A percentile compares a stretch with the other conserved stretches of the same genome.
Conservation (phyloP, 2,797 vertebrate species). For the Oreonectes daqikongensis region DNA sequence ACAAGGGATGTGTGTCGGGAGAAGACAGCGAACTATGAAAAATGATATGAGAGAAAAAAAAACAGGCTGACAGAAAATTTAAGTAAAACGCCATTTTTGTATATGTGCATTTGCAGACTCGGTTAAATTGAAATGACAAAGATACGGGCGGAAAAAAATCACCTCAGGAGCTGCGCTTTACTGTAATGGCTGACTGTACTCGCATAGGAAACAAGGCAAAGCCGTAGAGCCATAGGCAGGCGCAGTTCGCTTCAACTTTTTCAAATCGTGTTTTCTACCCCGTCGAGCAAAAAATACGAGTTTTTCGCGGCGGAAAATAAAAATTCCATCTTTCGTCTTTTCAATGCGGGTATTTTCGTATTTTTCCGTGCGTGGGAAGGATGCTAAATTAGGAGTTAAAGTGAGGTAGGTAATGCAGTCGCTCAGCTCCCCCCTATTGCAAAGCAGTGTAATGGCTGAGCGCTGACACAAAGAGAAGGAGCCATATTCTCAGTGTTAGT, state of each 20-base stretch:
- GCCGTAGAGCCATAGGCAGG: slow-evolving; percentile 79
- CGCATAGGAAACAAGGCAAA: slow-evolving; percentile 89
- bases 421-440: slow-evolving; percentile 78
- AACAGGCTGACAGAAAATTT: slow-evolving; percentile 28
- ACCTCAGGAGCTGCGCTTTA: slow-evolving; percentile 83
- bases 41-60: slow-evolving; percentile 64
- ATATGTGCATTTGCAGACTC: slow-evolving; percentile 18
- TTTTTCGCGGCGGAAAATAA: slow-evolving; percentile 69
- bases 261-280: slow-evolving; percentile 73
- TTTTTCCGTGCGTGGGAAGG: slow-evolving; percentile 63
- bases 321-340: slow-evolving; percentile 63
- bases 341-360: slow-evolving; percentile 48
- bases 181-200: slow-evolving; percentile 97
- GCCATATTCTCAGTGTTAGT: slow-evolving; percentile 92
- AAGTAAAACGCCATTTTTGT: background rate
- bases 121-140: slow-evolving; percentile 43
- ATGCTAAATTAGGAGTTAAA: slow-evolving; percentile 66
- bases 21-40: slow-evolving; percentile 66
- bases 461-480: slow-evolving; percentile 92
- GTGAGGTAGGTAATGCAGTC: slow-evolving; percentile 72
- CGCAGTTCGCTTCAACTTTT: slow-evolving; percentile 91
- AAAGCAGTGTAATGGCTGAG: slow-evolving; percentile 81
- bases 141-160: slow-evolving; percentile 65
- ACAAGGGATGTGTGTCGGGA: slow-evolving; percentile 74
- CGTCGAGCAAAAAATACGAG: slow-evolving; percentile 57